Base-by-base conservation (phyloP, 2,888 invertebrate genomes). In the Tyria jacobaeae region DNA sequence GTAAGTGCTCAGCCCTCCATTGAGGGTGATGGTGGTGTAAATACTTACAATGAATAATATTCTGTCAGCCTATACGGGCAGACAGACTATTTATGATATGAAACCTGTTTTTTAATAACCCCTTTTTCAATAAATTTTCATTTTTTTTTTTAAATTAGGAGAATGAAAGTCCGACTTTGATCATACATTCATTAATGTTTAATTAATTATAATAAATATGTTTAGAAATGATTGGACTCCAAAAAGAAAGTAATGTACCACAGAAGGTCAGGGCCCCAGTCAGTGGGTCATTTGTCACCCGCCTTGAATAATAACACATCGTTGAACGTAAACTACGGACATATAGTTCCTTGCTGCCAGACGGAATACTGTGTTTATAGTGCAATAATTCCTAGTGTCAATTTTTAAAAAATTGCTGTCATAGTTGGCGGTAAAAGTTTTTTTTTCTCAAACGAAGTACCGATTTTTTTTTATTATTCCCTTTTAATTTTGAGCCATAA, bases 181-280 rank as follows among this genome's bases (percentile, higher is more conserved):
- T 37, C 37, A 4, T 15, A 37, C 3, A 21, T 9, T 12, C 21
- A 0, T 44, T 21, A 44, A 44, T 21, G 6, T 41, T 9, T 7
- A 41, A 12, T 17, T 21, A 12, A 21, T 10, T 21, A 21, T 12
- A 12, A 14, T 44, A 44, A 44, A 21, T 44, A 44, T 44, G 44
- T 44, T 21, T 44, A 44, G 12, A 44, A 44, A 44, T 12, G 59
- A 66, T 57, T 64, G 69, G 63, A 73, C 70, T 70, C 71, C 70
- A 78, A 68, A 85, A 88, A 88, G 87, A 89, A 87, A 89, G 86
- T 68, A 67, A 66, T 74, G 67, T 41, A 56, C 64, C 65, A 65
- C 80, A 77, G 85, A 88, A 88, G 91, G 90, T 89, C 87, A 85
- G 75, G 79, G 79, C 76, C 84, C 81, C 84, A 79, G 86, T 78